A percentile compares a stretch with the other conserved stretches of the same genome.
Conservation (phyloP, 2,888 invertebrate genomes). For the Abrostola tripartita region DNA sequence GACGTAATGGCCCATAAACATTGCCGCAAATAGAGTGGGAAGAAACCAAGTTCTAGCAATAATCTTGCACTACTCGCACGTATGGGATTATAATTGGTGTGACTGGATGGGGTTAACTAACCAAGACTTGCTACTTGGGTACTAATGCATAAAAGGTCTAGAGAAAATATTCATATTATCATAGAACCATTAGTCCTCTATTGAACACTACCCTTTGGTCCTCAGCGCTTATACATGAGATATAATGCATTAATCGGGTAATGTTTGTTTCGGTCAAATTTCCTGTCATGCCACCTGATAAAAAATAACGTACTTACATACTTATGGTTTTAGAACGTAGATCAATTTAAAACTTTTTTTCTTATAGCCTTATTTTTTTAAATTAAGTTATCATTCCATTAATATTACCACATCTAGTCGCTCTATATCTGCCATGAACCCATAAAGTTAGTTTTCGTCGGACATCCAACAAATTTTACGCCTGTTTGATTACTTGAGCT, state of each 20-base stretch:
- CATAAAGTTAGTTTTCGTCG: conserved; percentile 76
- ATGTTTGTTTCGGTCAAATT: too few species aligned
- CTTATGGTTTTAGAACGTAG: too few species aligned
- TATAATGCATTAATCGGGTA: too few species aligned
- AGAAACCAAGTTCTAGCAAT: conserved; percentile 75
- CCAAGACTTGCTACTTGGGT: too few species aligned
- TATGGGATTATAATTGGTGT: conserved; percentile 45
- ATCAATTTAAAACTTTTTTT: neutral
- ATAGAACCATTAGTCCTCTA: too few species aligned
- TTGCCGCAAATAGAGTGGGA: conserved; percentile 78
- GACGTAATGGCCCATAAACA: conserved; percentile 84
- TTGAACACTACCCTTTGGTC: too few species aligned
- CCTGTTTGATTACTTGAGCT: conserved; percentile 74
- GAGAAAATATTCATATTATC: too few species aligned
- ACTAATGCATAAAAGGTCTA: too few species aligned
- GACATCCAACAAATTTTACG: conserved; percentile 81
- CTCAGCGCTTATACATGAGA: too few species aligned
- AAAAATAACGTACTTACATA: too few species aligned
- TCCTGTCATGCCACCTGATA: too few species aligned
- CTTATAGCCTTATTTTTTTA: neutral
- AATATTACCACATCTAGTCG: conserved; percentile 56
- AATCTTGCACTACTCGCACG: conserved; percentile 64
- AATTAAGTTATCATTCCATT: neutral
- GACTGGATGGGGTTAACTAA: conserved; percentile 56
- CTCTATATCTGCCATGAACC: conserved; percentile 50